Conservation (phyloP, 1,140 invertebrate genomes). For the Cydia strobilella region DNA sequence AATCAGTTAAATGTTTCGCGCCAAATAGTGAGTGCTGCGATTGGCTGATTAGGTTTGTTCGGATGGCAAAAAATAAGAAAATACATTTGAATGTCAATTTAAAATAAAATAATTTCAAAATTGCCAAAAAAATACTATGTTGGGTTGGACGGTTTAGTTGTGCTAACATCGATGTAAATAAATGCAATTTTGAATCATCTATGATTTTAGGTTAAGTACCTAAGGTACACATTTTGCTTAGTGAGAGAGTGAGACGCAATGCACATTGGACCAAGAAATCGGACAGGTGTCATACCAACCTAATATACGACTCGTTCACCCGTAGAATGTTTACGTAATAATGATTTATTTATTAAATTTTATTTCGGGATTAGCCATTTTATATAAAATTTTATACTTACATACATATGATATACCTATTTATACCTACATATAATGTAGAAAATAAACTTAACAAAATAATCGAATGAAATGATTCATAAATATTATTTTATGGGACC, state of each 20-base stretch:
- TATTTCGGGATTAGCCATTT: conserved; percentile 20
- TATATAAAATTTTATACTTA: conserved; percentile 30
- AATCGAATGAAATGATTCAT: neutral
- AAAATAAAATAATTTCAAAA: conserved; percentile 40
- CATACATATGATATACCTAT: neutral
- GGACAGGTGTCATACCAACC: too few relatives aligned
- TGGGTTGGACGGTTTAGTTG: conserved; percentile 70
- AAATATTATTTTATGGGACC: too few relatives aligned
- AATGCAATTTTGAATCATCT: conserved; percentile 39
- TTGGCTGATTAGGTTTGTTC: conserved; percentile 34
- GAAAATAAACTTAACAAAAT: neutral
- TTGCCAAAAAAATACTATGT: conserved; percentile 67
- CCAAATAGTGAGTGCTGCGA: conserved; percentile 42
- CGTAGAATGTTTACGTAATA: conserved; percentile 1
- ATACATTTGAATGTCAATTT: conserved; percentile 27
- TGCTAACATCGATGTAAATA: conserved; percentile 59
- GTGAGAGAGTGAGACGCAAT: too few relatives aligned
- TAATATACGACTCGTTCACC: conserved; percentile 33
- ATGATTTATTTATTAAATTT: conserved; percentile 20
- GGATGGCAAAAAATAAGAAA: conserved; percentile 35
- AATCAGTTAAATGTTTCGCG: conserved; percentile 46
- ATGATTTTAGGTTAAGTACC: conserved; percentile 35
- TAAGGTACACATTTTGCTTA: too few relatives aligned
- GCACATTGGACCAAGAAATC: too few relatives aligned
- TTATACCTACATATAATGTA: neutral